Base-by-base conservation (phyloP, 2,888 invertebrate genomes). In the Heliconius aoede region DNA sequence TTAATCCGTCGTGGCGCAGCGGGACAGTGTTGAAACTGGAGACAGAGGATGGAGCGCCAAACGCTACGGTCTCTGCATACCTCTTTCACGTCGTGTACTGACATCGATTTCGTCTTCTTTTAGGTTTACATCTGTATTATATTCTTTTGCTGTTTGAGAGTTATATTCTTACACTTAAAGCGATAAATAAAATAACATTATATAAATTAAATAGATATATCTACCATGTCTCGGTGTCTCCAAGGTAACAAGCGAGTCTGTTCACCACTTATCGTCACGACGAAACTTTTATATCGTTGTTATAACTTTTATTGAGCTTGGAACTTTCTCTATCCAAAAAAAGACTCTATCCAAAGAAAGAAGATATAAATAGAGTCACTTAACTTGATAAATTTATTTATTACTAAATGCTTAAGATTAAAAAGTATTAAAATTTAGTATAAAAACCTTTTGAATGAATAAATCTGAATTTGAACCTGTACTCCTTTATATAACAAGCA, bases 241-340 rank as follows among this genome's bases (percentile, higher is more conserved):
- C 30, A 13, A 18, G 36, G 24, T 65, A 65, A 65, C 64, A 24
- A 65, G 46, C 21, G 24, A 8, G 24, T 36, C n/a, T n/a, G n/a
- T n/a, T n/a, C 36, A 36, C 24, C 24, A 36, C 24, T 65, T 18
- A 65, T 24, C 24, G 36, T 40, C 36, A 40, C 36, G 24, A 15
- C 15, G 36, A 65, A 65, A 65, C 36, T 65, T 65, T 36, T 36
- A 65, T 36, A 40, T 5, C 18, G 32, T 64, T 64, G 64, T 64
- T 32, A 64, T 64, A 64, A 64, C 32, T 64, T 64, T 64, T 32
- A 18, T n/a, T 32, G 21, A 64, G 13, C 9, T 64, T 32, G 13
- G 58, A 11, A 58, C 13, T n/a, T 24, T 58, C 58, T 24, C 21
- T 11, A 13, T 11, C 24, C 24, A 58, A 58, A 18, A 46, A 46